phyloP scores from a whole-genome alignment of 2,113 vertebrate genomes.

The Apodemus speciosus region DNA sequence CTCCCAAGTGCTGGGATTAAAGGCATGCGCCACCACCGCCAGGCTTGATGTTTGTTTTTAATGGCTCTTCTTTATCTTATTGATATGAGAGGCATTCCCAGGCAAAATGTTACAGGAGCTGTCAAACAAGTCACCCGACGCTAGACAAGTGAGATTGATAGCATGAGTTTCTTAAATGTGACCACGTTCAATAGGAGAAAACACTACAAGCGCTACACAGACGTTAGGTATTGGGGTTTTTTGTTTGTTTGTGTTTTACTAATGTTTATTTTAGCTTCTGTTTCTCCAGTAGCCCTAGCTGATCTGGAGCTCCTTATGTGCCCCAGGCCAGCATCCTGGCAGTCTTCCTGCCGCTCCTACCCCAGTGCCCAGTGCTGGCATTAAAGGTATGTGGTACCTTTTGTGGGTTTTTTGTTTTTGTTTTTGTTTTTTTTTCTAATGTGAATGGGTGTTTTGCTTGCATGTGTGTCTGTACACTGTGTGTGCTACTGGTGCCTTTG shows the following conservation, averaged over 20 bases:
- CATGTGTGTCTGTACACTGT: background rate
- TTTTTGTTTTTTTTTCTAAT: background rate
- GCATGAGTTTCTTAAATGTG: background rate
- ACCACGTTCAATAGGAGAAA: background rate
- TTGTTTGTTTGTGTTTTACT: background rate
- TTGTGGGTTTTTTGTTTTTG: background rate
- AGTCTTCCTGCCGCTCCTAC: background rate
- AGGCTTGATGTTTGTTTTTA: background rate
- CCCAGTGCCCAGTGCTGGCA: background rate
- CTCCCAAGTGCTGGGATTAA: too few species aligned
- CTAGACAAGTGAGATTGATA: background rate
- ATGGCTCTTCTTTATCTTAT: background rate
- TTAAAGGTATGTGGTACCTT: background rate
- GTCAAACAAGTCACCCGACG: background rate
- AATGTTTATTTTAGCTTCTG: background rate
- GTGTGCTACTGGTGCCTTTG: background rate
- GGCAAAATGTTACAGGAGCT: background rate
- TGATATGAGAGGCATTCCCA: background rate
- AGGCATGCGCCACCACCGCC: too few species aligned
- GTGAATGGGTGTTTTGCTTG: background rate
- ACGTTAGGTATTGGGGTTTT: background rate
- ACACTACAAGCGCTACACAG: background rate
- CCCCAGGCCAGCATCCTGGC: background rate
- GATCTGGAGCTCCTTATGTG: background rate
- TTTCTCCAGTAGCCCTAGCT: background rate